A percentile compares a stretch with the other conserved stretches of the same genome.
These are phyloP conservation scores for Melanaphis sacchari DNA, from an alignment of 1,140 invertebrate species.

Conservation along the genomic window DNA sequence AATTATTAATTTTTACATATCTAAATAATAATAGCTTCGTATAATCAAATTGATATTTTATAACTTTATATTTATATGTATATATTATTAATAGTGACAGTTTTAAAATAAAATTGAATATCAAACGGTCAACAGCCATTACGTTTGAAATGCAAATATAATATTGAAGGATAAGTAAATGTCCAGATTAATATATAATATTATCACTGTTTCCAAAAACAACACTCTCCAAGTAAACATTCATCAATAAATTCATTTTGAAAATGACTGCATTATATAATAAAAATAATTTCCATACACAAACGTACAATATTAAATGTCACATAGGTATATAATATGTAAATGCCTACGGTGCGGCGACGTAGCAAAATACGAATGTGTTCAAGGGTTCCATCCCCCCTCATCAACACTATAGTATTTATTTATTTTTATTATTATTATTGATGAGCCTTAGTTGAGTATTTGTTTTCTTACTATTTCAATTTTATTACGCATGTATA, in stretches of 20 bases:
- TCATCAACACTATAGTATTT: background rate
- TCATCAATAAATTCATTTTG: background rate
- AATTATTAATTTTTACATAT: background rate
- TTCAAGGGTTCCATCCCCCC: background rate
- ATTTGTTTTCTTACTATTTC: background rate
- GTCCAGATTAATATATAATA: background rate
- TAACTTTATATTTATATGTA: background rate
- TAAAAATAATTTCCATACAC: background rate
- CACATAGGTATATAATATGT: background rate
- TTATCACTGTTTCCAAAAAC: background rate
- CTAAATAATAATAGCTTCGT: background rate
- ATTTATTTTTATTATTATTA: background rate
- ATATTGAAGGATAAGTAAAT: background rate
- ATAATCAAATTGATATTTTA: background rate
- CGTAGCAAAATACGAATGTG: background rate
- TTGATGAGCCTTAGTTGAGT: background rate
- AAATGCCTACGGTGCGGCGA: background rate
- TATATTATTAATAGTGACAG: background rate
- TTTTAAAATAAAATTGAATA: background rate
- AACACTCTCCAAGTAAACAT: background rate
- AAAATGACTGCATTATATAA: background rate
- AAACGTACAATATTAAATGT: background rate
- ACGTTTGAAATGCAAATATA: background rate
- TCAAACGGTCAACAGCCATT: background rate
- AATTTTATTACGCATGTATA: background rate